A percentile compares a stretch with the other conserved stretches of the same genome.
phyloP scores from a whole-genome alignment of 2,888 invertebrate genomes.

The Protodeltote pygarga region DNA sequence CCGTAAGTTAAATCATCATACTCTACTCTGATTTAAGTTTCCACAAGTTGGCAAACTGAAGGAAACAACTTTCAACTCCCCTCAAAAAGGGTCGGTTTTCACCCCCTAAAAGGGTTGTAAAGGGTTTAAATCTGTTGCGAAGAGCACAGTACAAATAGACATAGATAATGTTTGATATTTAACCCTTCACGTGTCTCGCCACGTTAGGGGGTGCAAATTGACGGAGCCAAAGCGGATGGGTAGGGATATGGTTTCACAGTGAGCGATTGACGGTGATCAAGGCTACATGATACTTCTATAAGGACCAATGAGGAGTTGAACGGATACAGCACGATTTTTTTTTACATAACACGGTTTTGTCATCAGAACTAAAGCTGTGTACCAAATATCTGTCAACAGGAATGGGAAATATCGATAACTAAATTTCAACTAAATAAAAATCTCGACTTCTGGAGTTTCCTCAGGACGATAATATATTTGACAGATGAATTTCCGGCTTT shows the following conservation, averaged over 20 bases:
- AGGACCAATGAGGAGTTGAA: too few species aligned
- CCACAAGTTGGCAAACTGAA: slow-evolving; percentile 11
- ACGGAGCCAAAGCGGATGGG: neutral
- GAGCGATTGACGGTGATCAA: neutral
- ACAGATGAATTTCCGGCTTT: too few species aligned
- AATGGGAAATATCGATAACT: too few species aligned
- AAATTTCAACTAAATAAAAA: too few species aligned
- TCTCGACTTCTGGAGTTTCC: too few species aligned
- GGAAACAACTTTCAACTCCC: slow-evolving; percentile 20
- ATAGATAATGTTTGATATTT: slow-evolving; percentile 48
- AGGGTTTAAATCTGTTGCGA: slow-evolving; percentile 36
- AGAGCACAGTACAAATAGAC: slow-evolving; percentile 25
- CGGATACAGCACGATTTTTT: too few species aligned
- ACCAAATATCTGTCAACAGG: too few species aligned
- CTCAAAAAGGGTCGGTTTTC: slow-evolving; percentile 18
- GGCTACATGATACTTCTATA: too few species aligned
- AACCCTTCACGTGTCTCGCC: slow-evolving; percentile 31
- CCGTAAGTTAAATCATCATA: slow-evolving; percentile 5
- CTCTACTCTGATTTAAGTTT: slow-evolving; percentile 12
- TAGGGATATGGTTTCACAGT: neutral
- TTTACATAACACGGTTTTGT: too few species aligned
- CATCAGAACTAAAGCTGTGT: too few species aligned
- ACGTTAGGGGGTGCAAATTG: slow-evolving; percentile 36
- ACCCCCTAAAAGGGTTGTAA: slow-evolving; percentile 17
- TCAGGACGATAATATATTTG: too few species aligned